Percentiles rank a stretch among this genome's conserved stretches.
These are phyloP conservation scores for Antechinus flavipes DNA, from an alignment of 2,113 vertebrate genomes.

Conservation along the genomic window DNA sequence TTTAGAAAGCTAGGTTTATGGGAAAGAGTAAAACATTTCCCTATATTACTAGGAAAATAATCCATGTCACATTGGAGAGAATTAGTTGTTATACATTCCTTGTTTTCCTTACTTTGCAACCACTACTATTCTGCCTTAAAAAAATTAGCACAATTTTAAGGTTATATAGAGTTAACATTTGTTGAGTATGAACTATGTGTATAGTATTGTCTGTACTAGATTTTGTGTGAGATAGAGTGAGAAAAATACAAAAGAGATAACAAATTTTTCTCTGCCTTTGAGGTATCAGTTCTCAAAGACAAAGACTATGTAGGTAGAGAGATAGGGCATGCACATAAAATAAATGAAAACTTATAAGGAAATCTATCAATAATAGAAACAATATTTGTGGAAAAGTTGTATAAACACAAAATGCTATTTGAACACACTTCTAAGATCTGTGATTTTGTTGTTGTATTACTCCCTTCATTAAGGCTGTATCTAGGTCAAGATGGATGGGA, in stretches of 20 bases:
- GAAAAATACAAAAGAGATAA: neutral
- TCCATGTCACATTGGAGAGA: neutral
- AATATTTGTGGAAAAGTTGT: neutral
- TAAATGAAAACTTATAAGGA: neutral
- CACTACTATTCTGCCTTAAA: neutral
- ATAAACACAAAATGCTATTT: neutral
- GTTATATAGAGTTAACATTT: neutral
- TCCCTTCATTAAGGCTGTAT: neutral
- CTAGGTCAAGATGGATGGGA: neutral
- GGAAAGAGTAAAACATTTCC: neutral
- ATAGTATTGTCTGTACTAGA: neutral
- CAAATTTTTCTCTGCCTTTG: neutral
- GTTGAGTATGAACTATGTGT: neutral
- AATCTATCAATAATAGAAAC: neutral
- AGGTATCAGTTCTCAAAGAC: neutral
- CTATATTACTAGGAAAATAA: neutral
- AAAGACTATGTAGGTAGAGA: neutral
- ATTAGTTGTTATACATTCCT: neutral
- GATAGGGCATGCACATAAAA: neutral
- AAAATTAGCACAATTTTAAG: neutral
- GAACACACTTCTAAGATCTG: neutral
- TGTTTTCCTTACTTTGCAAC: neutral
- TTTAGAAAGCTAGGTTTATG: neutral
- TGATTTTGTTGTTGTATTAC: neutral
- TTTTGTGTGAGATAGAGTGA: neutral